These are phyloP conservation scores for Crypturellus tataupa DNA, from an alignment of 2,797 vertebrate genomes.

Conservation along the genomic window DNA sequence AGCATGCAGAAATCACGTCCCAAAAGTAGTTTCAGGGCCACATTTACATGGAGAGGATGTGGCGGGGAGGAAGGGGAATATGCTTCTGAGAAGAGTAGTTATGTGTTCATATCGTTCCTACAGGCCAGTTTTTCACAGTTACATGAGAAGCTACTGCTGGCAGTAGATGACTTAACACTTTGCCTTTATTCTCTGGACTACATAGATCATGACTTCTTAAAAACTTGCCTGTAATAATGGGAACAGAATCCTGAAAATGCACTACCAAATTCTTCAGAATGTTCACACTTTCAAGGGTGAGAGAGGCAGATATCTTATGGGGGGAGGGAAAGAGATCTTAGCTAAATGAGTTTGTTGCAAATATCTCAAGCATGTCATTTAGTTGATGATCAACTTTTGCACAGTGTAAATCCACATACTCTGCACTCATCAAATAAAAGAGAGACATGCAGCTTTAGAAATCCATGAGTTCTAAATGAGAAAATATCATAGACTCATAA, in stretches of 20 bases:
- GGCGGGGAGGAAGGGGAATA: no score
- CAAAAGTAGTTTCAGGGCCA: not conserved
- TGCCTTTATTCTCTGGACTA: not conserved
- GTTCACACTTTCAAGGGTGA: not conserved
- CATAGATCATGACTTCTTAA: not conserved
- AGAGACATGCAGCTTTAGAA: not conserved
- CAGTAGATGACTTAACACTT: not conserved
- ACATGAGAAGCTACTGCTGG: not conserved
- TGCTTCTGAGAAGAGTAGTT: not conserved
- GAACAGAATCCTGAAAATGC: not conserved
- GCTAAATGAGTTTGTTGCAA: not conserved
- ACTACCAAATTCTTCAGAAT: not conserved
- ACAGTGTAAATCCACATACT: not conserved
- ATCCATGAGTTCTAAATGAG: not conserved
- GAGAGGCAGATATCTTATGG: not conserved
- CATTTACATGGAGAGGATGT: not conserved
- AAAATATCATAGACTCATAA: not conserved
- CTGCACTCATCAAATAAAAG: not conserved
- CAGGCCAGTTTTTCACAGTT: not conserved
- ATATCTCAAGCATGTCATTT: not conserved
- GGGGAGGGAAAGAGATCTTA: not conserved
- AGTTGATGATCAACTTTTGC: not conserved
- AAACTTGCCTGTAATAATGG: not conserved
- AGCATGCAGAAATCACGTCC: not conserved
- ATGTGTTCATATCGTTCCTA: not conserved